Evolutionary conservation across 2,888 invertebrate genomes (phyloP), one percentile per base, ranked within the genome.

Genomic region (Kryphioiulus occultus): DNA sequence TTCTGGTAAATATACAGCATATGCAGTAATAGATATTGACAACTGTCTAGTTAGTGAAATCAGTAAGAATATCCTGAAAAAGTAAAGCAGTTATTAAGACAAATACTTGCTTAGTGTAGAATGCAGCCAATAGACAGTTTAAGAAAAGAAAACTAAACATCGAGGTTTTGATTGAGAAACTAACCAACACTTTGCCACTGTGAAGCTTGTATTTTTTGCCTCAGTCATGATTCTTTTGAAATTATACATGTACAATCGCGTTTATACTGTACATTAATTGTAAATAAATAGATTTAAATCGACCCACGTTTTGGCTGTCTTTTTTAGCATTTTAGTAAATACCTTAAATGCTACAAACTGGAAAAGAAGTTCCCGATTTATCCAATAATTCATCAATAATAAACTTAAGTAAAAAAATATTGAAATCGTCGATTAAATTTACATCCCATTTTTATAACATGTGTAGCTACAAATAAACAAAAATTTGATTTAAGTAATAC

Each of bases 251-350:
- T 59, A 59, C 59, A 59, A 59, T 59, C 22, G 59, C 22, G 59
- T 59, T 17, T 59, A 59, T 59, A 59, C 22, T 59, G 59, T 59
- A 59, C 59, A 59, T 59, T 59, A 59, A 59, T 59, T 59, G 59
- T 59, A 59, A 59, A 59, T 59, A 59, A 59, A 59, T n/a, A 4
- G 17, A 47, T 59, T n/a, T 15, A 59, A 59, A 59, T 5, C n/a
- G 22, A 47, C 3, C 15, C 15, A 15, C 5, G 59, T 5, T 22
- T 22, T 39, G 39, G 5, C 17, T 59, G 19, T 59, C 4, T 59
- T n/a, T 59, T 59, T 22, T 15, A 47, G 17, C 47, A 15, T 15
- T 5, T 17, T 15, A 47, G 17, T 15, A 10, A 47, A 47, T 17
- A 12, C 0, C 47, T 15, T 10, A 15, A 17, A 47, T 47, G 47